A percentile compares a stretch with the other conserved stretches of the same genome.
Conservation (phyloP, 2,113 vertebrate genomes). For the Aspiorhynchus laticeps region DNA sequence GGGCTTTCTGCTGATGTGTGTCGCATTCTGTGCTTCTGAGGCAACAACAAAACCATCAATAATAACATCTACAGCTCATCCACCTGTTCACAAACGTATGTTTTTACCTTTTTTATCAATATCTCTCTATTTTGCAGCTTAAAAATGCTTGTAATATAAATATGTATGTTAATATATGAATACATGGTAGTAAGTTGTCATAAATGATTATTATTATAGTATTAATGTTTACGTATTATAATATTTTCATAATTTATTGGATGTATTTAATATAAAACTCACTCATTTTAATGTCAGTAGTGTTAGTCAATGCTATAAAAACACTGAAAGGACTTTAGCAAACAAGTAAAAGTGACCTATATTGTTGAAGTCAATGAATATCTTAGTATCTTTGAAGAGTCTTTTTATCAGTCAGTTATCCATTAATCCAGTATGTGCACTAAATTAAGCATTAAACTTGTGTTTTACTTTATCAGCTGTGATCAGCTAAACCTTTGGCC, state of each 20-base stretch:
- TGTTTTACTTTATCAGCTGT: neutral
- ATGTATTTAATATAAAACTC: neutral
- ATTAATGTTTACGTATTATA: neutral
- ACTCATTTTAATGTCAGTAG: neutral
- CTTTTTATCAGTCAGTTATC: neutral
- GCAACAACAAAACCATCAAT: neutral
- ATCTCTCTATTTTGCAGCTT: neutral
- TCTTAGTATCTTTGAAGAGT: neutral
- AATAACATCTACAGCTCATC: neutral
- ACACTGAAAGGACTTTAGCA: no score
- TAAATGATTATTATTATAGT: neutral
- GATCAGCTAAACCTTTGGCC: neutral
- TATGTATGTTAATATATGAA: neutral
- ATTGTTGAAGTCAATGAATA: neutral
- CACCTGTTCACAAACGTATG: constrained; percentile 5
- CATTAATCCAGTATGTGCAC: neutral
- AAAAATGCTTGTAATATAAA: neutral
- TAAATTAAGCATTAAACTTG: neutral
- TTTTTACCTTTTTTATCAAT: neutral
- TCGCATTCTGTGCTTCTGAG: neutral
- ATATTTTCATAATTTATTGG: neutral
- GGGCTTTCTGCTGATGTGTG: neutral
- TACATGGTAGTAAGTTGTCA: neutral
- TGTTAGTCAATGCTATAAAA: neutral
- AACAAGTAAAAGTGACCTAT: neutral